A percentile compares a stretch with the other conserved stretches of the same genome.
Evolutionary conservation across 2,888 invertebrate species (phyloP).

Genomic region (Drosophila setosimentum): DNA sequence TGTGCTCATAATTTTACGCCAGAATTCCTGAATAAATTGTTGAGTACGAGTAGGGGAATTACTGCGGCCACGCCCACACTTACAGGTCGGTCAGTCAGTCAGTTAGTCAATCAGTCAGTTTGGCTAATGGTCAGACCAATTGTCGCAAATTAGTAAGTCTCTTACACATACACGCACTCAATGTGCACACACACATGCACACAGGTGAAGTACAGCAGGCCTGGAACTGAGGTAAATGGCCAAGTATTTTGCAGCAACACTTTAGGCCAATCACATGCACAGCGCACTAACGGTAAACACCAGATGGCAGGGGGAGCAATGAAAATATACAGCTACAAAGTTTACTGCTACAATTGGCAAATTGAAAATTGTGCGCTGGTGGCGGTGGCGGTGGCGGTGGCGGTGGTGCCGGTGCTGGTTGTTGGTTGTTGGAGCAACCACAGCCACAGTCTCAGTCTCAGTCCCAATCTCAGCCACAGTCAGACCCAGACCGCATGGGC

Average conservation of each 20-base stretch:
- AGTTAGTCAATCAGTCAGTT: constrained; percentile 30
- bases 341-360: constrained; percentile 82
- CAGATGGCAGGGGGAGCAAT: constrained; percentile 8
- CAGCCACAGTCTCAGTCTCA: constrained; percentile 10
- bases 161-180: constrained; percentile 32
- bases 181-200: neutral
- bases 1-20: constrained; percentile 64
- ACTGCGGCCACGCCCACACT: constrained; percentile 62
- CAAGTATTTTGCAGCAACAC: constrained; percentile 62
- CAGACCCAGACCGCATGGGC: constrained; percentile 25
- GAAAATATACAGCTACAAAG: constrained; percentile 67
- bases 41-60: constrained; percentile 37
- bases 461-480: constrained; percentile 18
- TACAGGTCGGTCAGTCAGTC: constrained; percentile 30
- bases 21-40: constrained; percentile 71
- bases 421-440: constrained; percentile 14
- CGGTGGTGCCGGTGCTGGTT: constrained; percentile 4
- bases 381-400: constrained; percentile 41
- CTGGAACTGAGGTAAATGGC: constrained; percentile 43
- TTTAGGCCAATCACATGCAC: constrained; percentile 76
- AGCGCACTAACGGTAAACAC: constrained; percentile 66
- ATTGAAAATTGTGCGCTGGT: constrained; percentile 78
- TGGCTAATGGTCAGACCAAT: constrained; percentile 71
- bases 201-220: constrained; percentile 1
- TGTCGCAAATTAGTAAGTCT: constrained; percentile 76